Base-by-base conservation (phyloP, 2,113 vertebrate genomes). In the Nerophis lumbriciformis region DNA sequence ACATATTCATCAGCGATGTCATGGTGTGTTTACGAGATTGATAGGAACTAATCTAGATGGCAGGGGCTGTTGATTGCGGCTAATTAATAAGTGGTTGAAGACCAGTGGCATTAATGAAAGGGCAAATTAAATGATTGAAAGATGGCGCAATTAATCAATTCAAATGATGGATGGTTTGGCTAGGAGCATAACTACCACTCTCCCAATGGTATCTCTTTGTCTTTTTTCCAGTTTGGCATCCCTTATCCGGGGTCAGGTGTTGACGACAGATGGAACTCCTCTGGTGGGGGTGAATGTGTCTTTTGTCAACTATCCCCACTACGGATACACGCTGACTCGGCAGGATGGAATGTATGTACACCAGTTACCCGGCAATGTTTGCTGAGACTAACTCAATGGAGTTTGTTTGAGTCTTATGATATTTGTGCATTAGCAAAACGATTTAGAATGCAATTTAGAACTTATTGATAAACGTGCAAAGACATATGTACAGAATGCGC, bases 281-380 rank as follows among this genome's bases (percentile, higher is more conserved):
- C 90, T 99, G 44, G 96, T 98, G 72, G 95, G 97, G 73, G 97
- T 99, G 78, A 99, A 99, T 13, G 95, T 99, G 85, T 98, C 95
- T 15, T 99, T 99, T 90, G 94, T 98, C 87, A 98, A 99, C 88
- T 94, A 96, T 83, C 96, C 96, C 53, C 94, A 95, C 75, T 98
- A 98, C 0, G 97, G 97, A 77, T 97, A 97, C 71, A 98, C 97
- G 73, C 93, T 99, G 85, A 99, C 96, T 63, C 94, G 96, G 28
- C 97, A 99, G 87, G 97, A 99, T 71, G 97, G 97, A 89, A 98
- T 95, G 95, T 99, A 90, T 94, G 97, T 97, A 81, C 76, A 72
- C 67, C 69, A 72, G 66, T 55, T 55, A 48, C 76, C 60, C 65
- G 72, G 72, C 74, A 19, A 48, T 70, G 35, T 58, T 73, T 71